Conservation (phyloP, 2,888 invertebrate species). For the Drosophila longiperda region DNA sequence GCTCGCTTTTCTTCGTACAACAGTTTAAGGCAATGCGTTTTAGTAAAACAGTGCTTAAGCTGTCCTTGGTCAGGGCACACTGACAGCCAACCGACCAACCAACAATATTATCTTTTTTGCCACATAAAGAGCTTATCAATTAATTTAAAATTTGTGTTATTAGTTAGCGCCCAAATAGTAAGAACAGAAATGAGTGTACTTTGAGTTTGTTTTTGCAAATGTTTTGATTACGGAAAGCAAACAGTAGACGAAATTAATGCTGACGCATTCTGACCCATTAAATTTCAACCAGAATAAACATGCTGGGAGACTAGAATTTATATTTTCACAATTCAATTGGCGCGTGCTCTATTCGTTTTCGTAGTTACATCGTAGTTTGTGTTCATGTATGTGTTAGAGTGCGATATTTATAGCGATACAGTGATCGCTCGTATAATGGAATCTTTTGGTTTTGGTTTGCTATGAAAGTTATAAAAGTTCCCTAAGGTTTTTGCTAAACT, state of each 20-base stretch:
- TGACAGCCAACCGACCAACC: background rate
- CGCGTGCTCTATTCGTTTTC: constrained; percentile 34
- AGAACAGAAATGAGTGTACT: constrained; percentile 11
- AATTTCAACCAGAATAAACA: background rate
- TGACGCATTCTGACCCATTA: constrained; percentile 35
- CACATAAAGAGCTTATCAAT: constrained; percentile 1
- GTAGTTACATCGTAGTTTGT: background rate
- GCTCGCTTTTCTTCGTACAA: background rate
- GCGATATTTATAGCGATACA: constrained; percentile 32
- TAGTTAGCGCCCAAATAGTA: constrained; percentile 24
- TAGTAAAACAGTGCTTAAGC: background rate
- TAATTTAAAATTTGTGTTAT: constrained; percentile 9
- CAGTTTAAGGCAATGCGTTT: background rate
- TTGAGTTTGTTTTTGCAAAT: constrained; percentile 25
- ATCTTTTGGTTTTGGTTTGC: background rate
- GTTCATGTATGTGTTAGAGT: background rate
- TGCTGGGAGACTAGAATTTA: background rate
- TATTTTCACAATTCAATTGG: constrained; percentile 20
- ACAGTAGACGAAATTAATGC: constrained; percentile 3
- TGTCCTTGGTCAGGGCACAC: background rate
- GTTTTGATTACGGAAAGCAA: constrained; percentile 31
- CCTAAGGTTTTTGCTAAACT: background rate
- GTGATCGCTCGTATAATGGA: background rate
- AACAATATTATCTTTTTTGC: background rate
- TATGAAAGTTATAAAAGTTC: background rate